Evolutionary conservation across 2,888 invertebrate genomes (phyloP).

Genomic region (Bursaphelenchus okinawaensis): DNA sequence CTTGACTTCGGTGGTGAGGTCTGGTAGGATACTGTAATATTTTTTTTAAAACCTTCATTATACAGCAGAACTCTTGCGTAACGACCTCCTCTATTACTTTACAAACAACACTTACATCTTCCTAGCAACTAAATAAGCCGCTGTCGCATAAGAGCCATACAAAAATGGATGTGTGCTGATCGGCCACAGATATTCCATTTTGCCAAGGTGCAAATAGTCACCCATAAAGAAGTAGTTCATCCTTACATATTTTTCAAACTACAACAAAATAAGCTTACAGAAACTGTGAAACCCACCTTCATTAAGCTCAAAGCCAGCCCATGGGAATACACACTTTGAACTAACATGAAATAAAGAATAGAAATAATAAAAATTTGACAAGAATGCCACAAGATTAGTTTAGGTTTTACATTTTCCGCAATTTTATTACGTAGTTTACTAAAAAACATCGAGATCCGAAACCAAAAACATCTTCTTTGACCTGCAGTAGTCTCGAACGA

Average conservation of each 20-base stretch:
- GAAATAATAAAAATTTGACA: not conserved
- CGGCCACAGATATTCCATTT: not conserved
- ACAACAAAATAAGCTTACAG: not conserved
- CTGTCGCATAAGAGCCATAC: not conserved
- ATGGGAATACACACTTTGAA: not conserved
- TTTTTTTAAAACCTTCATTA: too few relatives aligned
- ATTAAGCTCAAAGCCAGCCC: not conserved
- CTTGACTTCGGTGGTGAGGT: too few relatives aligned
- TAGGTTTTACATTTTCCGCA: not conserved
- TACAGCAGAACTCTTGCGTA: too few relatives aligned
- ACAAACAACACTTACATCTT: not conserved
- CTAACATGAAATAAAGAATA: not conserved
- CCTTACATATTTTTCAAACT: not conserved
- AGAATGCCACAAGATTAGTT: not conserved
- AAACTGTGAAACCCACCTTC: not conserved
- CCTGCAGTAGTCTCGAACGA: too few relatives aligned
- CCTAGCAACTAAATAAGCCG: not conserved
- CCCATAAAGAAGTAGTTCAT: not conserved
- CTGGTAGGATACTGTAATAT: too few relatives aligned
- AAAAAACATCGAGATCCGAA: too few relatives aligned
- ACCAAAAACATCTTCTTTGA: too few relatives aligned
- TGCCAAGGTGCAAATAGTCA: not conserved
- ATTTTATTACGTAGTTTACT: too few relatives aligned
- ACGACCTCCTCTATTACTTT: too few relatives aligned
- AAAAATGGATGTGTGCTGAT: not conserved